Percentiles rank a stretch among this genome's conserved stretches.
phyloP scores from a whole-genome alignment of 37 sponge, comb jelly and placozoan genomes.

The Spongilla lacustris region DNA sequence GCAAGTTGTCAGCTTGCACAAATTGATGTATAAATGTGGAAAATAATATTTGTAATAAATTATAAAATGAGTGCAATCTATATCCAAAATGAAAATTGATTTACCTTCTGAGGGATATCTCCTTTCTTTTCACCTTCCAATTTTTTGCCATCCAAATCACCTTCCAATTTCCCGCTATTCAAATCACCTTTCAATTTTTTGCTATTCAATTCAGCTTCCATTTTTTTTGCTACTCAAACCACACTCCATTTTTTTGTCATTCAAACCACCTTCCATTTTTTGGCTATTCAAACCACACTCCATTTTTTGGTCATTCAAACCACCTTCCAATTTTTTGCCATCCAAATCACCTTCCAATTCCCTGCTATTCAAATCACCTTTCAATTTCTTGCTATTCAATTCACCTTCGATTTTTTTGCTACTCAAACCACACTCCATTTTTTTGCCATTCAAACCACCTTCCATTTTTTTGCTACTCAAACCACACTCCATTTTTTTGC shows the following conservation, averaged over 20 bases:
- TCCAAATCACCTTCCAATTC: background rate
- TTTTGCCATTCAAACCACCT: background rate
- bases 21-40: background rate
- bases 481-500: background rate
- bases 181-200: background rate
- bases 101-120: background rate
- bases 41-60: background rate
- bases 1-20: background rate
- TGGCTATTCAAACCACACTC: background rate
- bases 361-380: background rate
- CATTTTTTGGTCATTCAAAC: background rate
- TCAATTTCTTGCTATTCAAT: background rate
- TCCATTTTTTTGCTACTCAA: background rate
- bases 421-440: background rate
- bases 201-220: background rate
- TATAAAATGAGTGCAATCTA: background rate
- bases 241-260: background rate
- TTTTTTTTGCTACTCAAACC: background rate
- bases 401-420: background rate
- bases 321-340: background rate
- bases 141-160: constrained; percentile 1
- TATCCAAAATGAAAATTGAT: background rate
- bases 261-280: background rate
- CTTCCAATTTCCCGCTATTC: background rate
- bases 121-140: background rate